A percentile compares a stretch with the other conserved stretches of the same genome.
Evolutionary conservation across 1,140 invertebrate genomes (phyloP).

Genomic region (Campoletis sonorensis): DNA sequence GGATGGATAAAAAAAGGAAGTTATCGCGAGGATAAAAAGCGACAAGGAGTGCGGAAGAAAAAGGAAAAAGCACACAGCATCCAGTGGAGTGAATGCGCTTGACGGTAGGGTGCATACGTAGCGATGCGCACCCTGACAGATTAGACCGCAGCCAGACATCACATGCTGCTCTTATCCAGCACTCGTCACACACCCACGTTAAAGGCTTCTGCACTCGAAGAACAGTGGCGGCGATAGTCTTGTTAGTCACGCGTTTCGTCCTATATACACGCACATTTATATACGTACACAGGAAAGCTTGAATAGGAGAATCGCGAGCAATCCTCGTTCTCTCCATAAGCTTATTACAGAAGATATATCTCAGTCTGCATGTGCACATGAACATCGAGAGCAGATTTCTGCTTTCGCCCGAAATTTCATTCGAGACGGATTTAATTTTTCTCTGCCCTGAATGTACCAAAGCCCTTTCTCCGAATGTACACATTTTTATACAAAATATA

Average conservation of each 20-base stretch:
- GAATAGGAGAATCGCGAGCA: not conserved
- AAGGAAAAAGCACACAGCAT: not conserved
- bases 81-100: conserved; percentile 21
- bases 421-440: conserved; percentile 38
- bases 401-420: conserved; percentile 47
- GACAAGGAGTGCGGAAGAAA: not conserved
- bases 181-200: conserved; percentile 51
- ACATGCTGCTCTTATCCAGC: conserved; percentile 47
- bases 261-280: too few species aligned
- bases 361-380: conserved; percentile 23
- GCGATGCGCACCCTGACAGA: conserved; percentile 55
- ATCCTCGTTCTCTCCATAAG: conserved; percentile 45
- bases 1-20: not conserved
- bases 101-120: conserved; percentile 28
- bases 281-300: not conserved
- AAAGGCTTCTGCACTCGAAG: conserved; percentile 49
- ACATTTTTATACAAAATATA: not conserved
- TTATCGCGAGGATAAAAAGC: conserved; percentile 25
- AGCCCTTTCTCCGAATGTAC: not conserved
- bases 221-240: conserved; percentile 67
- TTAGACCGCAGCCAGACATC: conserved; percentile 55
- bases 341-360: conserved; percentile 54
- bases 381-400: conserved; percentile 29
- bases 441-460: not conserved
- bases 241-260: conserved; percentile 64